Percentiles rank a stretch among this genome's conserved stretches.
Evolutionary conservation across 2,113 vertebrate genomes (phyloP).

Genomic region (Crotalus viridis): DNA sequence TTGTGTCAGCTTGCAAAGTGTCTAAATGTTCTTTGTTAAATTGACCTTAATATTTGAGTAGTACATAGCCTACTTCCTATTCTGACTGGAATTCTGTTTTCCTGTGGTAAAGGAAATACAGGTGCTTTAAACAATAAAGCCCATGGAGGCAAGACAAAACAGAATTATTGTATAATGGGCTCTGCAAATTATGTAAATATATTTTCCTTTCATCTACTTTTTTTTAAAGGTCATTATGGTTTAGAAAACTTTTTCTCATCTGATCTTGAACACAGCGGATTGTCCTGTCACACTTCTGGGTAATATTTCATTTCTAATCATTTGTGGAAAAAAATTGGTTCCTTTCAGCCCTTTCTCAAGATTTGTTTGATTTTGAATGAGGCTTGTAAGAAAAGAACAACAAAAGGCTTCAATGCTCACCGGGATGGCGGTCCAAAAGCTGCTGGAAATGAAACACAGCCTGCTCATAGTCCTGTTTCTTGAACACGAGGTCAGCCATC

Average conservation of each 20-base stretch:
- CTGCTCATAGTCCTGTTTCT: constrained; percentile 94
- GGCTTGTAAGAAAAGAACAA: neutral
- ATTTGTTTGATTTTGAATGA: neutral
- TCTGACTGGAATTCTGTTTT: neutral
- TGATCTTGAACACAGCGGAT: neutral
- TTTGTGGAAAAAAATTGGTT: neutral
- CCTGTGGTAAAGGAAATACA: neutral
- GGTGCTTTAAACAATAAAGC: neutral
- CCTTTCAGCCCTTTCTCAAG: neutral
- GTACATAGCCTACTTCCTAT: neutral
- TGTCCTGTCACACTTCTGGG: neutral
- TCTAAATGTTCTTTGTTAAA: neutral
- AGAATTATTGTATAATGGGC: neutral
- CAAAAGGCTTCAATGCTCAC: constrained; percentile 59
- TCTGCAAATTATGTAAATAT: neutral
- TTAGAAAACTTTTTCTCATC: neutral
- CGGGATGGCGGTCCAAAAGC: constrained; percentile 90
- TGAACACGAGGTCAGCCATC: constrained; percentile 97
- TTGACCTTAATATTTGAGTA: neutral
- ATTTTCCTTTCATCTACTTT: neutral
- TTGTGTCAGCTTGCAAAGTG: neutral
- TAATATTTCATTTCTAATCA: too few relatives aligned
- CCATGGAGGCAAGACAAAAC: neutral
- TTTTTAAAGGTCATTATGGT: neutral
- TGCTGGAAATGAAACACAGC: constrained; percentile 93